Conservation (phyloP, 2,888 invertebrate genomes). For the Drosophila falleni region DNA sequence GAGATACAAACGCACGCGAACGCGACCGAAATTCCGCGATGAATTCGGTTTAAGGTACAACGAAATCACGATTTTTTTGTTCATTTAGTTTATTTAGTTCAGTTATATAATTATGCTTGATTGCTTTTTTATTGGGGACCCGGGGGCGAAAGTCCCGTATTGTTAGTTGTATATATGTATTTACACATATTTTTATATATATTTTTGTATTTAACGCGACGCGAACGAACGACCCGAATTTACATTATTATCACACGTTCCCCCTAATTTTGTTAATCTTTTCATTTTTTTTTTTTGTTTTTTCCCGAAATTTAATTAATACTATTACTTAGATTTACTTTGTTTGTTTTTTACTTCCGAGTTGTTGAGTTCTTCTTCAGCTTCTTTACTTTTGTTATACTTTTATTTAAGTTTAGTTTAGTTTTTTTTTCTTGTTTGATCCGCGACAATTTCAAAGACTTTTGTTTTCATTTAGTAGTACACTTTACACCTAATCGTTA, state of each 20-base stretch:
- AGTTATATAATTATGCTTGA: slow-evolving; percentile 47
- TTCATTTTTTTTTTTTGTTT: slow-evolving; percentile 22
- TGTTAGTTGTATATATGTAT: slow-evolving; percentile 49
- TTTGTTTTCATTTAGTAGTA: slow-evolving; percentile 65
- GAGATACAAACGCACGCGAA: slow-evolving; percentile 85
- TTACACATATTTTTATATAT: slow-evolving; percentile 9
- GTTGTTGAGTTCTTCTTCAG: slow-evolving; percentile 38
- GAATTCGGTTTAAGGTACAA: slow-evolving; percentile 86
- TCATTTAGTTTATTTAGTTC: slow-evolving; percentile 56
- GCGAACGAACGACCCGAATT: slow-evolving; percentile 82
- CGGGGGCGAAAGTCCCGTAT: slow-evolving; percentile 84
- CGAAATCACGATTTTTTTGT: slow-evolving; percentile 85
- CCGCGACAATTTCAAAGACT: slow-evolving; percentile 78
- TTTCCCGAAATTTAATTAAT: slow-evolving; percentile 63
- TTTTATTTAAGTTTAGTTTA: slow-evolving; percentile 34
- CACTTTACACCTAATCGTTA: slow-evolving; percentile 76
- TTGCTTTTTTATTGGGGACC: slow-evolving; percentile 75
- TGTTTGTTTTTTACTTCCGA: slow-evolving; percentile 26
- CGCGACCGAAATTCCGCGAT: slow-evolving; percentile 86
- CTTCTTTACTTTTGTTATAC: slow-evolving; percentile 27
- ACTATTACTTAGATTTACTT: slow-evolving; percentile 72
- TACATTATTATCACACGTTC: slow-evolving; percentile 83
- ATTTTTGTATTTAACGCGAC: slow-evolving; percentile 75
- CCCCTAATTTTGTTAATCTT: slow-evolving; percentile 58
- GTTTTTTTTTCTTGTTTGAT: slow-evolving; percentile 56